Evolutionary conservation across 2,113 vertebrate species (phyloP), one percentile per base, ranked within the genome.

Genomic region (Mesoclemmys tuberculata): DNA sequence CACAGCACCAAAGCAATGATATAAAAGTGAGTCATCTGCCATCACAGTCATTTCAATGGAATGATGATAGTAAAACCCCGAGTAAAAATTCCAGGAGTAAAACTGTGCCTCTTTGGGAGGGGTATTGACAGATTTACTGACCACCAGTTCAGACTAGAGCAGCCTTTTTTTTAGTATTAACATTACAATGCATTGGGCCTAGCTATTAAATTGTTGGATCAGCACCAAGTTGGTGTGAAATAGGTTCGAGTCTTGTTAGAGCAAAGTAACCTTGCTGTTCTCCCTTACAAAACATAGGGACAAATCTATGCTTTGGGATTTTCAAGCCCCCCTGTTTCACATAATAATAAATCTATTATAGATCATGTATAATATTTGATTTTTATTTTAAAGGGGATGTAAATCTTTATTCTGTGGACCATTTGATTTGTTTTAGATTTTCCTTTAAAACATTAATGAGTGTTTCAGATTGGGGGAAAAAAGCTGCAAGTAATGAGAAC

Each of bases 401-500:
- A 96, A 96, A 95, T 96, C 87, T 93, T 77, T 75, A 35, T 52
- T 94, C 91, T 95, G 0, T 6, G 77, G 82, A 56, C 78, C 92
- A 74, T 87, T 87, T 48, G 89, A 52, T 95, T 95, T 61, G 35
- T 38, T 89, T 94, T 79, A 51, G n/a, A 38, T 91, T 96, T 96
- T 95, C 77, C 84, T 93, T 90, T 94, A 93, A 94, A 97, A 93
- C 84, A 83, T 94, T 91, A 93, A 97, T 94, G 86, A 97, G 82
- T 55, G 7, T 96, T 97, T 96, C 54, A 92, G 61, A 3, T 41
- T 95, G 13, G 5, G 1, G 8, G 3, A 27, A 5, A 24, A 26
- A 51, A 84, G 24, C 19, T 91, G 81, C 94, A 97, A 78, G 80
- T 88, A 80, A 84, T 61, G 56, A 91, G 96, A 93, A 74, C 80